Evolutionary conservation across 2,797 vertebrate genomes (phyloP).

Genomic region (Benthosema pterotum): DNA sequence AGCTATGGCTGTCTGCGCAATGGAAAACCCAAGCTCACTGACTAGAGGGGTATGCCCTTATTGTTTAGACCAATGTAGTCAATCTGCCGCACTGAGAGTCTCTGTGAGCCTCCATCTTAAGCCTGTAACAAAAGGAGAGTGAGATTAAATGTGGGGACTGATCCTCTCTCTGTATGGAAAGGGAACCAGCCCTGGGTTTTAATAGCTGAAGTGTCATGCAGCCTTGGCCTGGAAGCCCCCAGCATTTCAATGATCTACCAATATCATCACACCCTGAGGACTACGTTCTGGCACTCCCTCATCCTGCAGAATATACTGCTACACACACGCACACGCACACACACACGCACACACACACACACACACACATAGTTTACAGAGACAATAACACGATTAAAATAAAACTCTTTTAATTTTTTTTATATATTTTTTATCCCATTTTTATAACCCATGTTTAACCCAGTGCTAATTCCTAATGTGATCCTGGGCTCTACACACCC

Average conservation of each 20-base stretch:
- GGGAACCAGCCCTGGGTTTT: constrained; percentile 54
- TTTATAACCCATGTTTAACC: too few relatives aligned
- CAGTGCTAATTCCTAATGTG: too few relatives aligned
- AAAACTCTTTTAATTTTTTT: too few relatives aligned
- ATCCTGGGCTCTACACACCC: too few relatives aligned
- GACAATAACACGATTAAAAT: too few relatives aligned
- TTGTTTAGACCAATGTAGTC: constrained; percentile 59
- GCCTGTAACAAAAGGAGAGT: constrained; percentile 69
- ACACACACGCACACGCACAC: too few relatives aligned
- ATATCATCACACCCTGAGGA: constrained; percentile 22
- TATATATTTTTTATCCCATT: too few relatives aligned
- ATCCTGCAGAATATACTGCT: background rate
- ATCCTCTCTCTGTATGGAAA: constrained; percentile 57
- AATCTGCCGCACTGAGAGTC: constrained; percentile 58
- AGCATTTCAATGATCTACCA: constrained; percentile 40
- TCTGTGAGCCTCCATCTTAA: constrained; percentile 65
- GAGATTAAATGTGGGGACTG: constrained; percentile 68
- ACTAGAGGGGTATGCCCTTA: constrained; percentile 56
- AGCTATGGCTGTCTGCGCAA: constrained; percentile 19
- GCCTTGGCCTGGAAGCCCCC: constrained; percentile 56
- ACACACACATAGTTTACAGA: too few relatives aligned
- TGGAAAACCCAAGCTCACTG: constrained; percentile 60
- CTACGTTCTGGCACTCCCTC: constrained; percentile 25
- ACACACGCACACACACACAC: too few relatives aligned
- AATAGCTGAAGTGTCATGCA: constrained; percentile 61